phyloP scores from a whole-genome alignment of 64 coral and sea anemone genomes.

The Dendronephthya gigantea region DNA sequence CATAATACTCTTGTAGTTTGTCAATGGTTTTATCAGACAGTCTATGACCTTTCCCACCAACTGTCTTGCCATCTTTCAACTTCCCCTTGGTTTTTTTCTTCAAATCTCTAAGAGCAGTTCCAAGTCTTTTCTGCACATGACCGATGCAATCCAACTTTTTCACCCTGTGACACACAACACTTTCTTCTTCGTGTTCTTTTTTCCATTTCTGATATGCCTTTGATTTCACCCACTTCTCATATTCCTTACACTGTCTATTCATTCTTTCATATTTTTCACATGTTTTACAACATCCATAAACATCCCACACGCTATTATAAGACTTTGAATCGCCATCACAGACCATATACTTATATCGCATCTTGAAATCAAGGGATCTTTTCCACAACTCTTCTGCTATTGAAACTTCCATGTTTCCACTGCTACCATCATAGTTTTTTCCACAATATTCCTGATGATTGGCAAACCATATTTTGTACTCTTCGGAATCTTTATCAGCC shows the following conservation, averaged over 20 bases:
- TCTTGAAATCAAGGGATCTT: too few species aligned
- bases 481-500: too few species aligned
- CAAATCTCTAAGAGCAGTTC: constrained; percentile 14
- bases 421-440: neutral
- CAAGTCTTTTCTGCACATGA: neutral
- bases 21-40: too few species aligned
- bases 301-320: constrained; percentile 17
- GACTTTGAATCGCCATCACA: neutral
- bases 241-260: constrained; percentile 3
- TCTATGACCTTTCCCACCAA: too few species aligned
- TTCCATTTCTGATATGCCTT: constrained; percentile 18
- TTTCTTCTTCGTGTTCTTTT: neutral
- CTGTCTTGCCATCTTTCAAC: too few species aligned
- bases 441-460: neutral
- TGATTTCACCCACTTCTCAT: constrained; percentile 5
- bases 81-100: constrained; percentile 22
- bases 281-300: neutral
- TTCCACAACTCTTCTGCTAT: too few species aligned
- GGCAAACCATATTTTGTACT: too few species aligned
- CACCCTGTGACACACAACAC: constrained; percentile 9
- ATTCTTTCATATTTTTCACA: constrained; percentile 17
- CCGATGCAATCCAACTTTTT: constrained; percentile 11
- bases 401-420: too few species aligned
- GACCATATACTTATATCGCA: neutral
- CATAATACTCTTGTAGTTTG: too few species aligned